Percentiles rank a stretch among this genome's conserved stretches.
These are phyloP conservation scores for Bubo scandiacus DNA, from an alignment of 2,113 vertebrate genomes.

Conservation along the genomic window DNA sequence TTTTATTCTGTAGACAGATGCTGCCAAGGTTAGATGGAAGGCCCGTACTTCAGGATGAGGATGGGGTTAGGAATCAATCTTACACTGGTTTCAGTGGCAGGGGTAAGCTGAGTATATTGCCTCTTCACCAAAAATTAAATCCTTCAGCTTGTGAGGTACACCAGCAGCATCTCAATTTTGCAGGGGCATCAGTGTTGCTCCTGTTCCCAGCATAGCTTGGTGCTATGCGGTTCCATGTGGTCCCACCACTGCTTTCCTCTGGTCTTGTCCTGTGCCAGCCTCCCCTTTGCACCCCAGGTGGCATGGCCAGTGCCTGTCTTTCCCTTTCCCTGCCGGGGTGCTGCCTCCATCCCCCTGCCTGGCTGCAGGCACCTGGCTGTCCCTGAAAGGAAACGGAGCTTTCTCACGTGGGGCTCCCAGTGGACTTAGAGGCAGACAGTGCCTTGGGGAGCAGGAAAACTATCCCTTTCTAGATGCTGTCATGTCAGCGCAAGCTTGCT, in stretches of 20 bases:
- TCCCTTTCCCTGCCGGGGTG: not conserved
- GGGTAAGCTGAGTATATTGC: not conserved
- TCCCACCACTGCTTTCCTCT: not conserved
- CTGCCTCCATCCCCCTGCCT: not conserved
- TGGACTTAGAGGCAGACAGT: accelerated
- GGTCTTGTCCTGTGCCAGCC: not conserved
- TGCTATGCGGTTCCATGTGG: accelerated
- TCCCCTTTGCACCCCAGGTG: not conserved
- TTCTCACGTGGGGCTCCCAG: not conserved
- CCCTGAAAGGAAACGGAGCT: not conserved
- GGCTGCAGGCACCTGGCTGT: not conserved
- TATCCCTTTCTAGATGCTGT: not conserved
- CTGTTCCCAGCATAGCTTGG: not conserved
- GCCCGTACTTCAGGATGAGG: not conserved
- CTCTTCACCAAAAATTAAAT: not conserved
- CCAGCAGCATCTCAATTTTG: not conserved
- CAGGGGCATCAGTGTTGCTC: not conserved
- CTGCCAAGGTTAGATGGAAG: not conserved
- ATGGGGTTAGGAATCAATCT: not conserved
- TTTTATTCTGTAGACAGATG: not conserved
- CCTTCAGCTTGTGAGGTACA: not conserved
- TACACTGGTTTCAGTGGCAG: not conserved
- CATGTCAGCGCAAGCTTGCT: not conserved
- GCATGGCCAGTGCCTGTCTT: not conserved
- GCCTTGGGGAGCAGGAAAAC: not conserved